Base-by-base conservation (phyloP, 2,888 invertebrate genomes). In the Capitulum mitella region DNA sequence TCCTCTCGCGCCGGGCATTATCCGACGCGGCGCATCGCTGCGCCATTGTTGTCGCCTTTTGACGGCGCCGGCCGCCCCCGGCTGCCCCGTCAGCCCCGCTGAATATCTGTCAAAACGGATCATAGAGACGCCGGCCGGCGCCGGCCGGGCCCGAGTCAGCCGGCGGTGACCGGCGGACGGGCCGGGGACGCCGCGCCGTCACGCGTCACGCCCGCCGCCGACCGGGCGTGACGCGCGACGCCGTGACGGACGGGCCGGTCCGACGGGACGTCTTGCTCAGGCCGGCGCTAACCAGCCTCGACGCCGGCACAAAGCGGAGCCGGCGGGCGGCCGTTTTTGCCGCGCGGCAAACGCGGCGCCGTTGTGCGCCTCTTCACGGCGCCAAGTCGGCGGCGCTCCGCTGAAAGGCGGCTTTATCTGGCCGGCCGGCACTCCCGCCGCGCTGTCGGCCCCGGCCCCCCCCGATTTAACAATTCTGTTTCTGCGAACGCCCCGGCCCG, bases 51-150 rank as follows among this genome's bases (percentile, higher is more conserved):
- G 70, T 40, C 70, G 70, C 40, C 70, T 70, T 70, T 70, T 70
- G 70, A 70, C 70, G 37, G 37, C 70, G 70, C 26, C n/a, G 40
- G 26, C 70, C 6, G 70, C 70, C 2, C 26, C 70, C 14, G 40
- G 10, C 70, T 8, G 37, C 37, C 19, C 40, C 40, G 70, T 70
- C 70, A 70, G 22, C 64, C 37, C 40, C n/a, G 37, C 70, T 70
- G 70, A 70, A 70, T 70, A 70, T 70, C 70, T 70, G 70, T 70
- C 70, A 70, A 70, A 70, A 70, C 70, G 70, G 70, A 70, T 70
- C 70, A 70, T 40, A 37, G 70, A 40, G 70, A 40, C 40, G 70
- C 22, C 70, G 64, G 51, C n/a, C 58, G 58, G 58, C 26, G 64
- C 29, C 64, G 29, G 64, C 32, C 64, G 32, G 64, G 34, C n/a